A percentile compares a stretch with the other conserved stretches of the same genome.
phyloP scores from a whole-genome alignment of 2,888 invertebrate species.

The Cephus pulcher region DNA sequence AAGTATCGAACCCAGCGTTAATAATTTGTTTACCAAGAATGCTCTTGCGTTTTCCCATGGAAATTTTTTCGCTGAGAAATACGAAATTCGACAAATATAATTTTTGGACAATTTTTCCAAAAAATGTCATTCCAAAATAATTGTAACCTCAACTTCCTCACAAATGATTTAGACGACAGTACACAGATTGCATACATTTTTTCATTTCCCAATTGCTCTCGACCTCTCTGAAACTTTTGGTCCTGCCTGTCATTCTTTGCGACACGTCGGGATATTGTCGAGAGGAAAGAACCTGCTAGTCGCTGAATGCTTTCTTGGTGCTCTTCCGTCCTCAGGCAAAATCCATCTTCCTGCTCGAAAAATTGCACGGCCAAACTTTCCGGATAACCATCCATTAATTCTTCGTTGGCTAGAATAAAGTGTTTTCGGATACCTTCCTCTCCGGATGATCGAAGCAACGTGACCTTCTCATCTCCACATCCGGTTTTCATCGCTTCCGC shows the following conservation, averaged over 20 bases:
- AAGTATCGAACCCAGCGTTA: too few relatives aligned
- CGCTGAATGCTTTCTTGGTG: neutral
- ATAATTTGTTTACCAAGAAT: too few relatives aligned
- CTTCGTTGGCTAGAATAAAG: conserved; percentile 20
- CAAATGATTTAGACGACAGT: neutral
- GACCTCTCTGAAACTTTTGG: neutral
- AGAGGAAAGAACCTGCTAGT: neutral
- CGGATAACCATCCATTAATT: conserved; percentile 11
- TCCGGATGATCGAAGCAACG: conserved; percentile 39
- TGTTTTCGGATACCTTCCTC: conserved; percentile 39
- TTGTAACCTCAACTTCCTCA: neutral
- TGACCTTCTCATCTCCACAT: conserved; percentile 48
- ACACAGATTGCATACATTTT: too few relatives aligned
- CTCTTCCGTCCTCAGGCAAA: neutral
- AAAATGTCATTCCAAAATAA: neutral
- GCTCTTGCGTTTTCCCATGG: too few relatives aligned
- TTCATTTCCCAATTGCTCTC: too few relatives aligned
- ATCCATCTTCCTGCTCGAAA: conserved; percentile 30
- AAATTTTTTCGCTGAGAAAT: too few relatives aligned
- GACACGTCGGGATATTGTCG: neutral
- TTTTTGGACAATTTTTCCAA: neutral
- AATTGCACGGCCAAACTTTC: conserved; percentile 47
- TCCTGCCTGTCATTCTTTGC: neutral
- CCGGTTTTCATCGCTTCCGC: conserved; percentile 40
- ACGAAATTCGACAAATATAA: too few relatives aligned